These are phyloP conservation scores for Plectrocnemia conspersa DNA, from an alignment of 1,140 invertebrate species.

Conservation along the genomic window DNA sequence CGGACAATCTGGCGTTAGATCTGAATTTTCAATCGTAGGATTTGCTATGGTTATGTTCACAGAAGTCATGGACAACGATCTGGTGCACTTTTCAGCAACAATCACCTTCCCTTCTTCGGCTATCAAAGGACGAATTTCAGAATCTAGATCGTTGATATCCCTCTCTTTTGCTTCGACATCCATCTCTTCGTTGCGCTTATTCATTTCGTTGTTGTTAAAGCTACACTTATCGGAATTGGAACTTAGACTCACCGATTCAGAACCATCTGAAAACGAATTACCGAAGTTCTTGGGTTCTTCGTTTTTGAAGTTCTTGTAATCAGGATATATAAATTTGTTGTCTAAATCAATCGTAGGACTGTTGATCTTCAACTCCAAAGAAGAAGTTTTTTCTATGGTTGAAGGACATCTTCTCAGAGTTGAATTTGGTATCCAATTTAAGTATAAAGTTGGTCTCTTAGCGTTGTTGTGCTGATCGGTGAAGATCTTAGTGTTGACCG, in stretches of 20 bases:
- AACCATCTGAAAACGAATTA: conserved; percentile 49
- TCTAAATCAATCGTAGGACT: conserved; percentile 37
- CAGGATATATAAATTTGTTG: conserved; percentile 33
- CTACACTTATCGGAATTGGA: conserved; percentile 42
- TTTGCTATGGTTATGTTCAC: conserved; percentile 66
- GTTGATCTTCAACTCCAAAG: conserved; percentile 41
- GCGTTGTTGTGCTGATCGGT: conserved; percentile 65
- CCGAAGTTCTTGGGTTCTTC: conserved; percentile 37
- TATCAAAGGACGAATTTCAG: conserved; percentile 38
- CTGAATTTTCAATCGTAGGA: conserved; percentile 60
- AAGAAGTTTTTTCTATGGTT: conserved; percentile 60
- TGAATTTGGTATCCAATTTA: conserved; percentile 92
- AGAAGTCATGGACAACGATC: conserved; percentile 56
- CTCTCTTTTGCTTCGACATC: conserved; percentile 17
- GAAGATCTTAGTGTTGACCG: conserved; percentile 72
- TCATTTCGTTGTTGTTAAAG: conserved; percentile 26
- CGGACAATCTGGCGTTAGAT: conserved; percentile 51
- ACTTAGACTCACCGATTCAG: conserved; percentile 49
- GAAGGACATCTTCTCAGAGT: conserved; percentile 82
- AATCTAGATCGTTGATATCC: conserved; percentile 27
- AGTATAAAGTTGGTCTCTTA: conserved; percentile 73
- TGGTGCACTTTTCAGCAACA: conserved; percentile 43
- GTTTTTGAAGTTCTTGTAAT: conserved; percentile 40
- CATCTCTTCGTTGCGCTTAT: not conserved
- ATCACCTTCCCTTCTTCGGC: conserved; percentile 19